These are phyloP conservation scores for Trichomalopsis sarcophagae DNA, from an alignment of 1,140 invertebrate genomes.

Conservation along the genomic window DNA sequence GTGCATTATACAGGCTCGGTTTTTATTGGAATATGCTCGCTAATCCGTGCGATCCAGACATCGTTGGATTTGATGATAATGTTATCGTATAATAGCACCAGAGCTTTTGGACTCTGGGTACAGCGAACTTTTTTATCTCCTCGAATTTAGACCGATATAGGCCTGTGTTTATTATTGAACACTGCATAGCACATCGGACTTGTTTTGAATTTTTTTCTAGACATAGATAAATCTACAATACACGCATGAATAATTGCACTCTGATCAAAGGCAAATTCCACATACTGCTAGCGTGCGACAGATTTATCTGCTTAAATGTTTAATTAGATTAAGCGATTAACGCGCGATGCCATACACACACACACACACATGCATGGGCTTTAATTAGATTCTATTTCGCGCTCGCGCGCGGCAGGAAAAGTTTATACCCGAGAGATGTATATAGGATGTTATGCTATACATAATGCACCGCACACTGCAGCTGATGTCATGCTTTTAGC, in stretches of 20 bases:
- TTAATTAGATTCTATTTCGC: not conserved
- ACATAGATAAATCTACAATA: not conserved
- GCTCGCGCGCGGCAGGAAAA: not conserved
- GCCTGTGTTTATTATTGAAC: too few relatives aligned
- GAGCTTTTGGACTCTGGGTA: too few relatives aligned
- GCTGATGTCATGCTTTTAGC: constrained; percentile 26
- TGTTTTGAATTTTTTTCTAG: too few relatives aligned
- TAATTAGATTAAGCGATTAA: constrained; percentile 15
- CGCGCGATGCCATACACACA: too few relatives aligned
- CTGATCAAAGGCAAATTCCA: too few relatives aligned
- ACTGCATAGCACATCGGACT: too few relatives aligned
- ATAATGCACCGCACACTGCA: not conserved
- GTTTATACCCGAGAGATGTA: not conserved
- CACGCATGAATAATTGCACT: too few relatives aligned
- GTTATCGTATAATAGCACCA: not conserved
- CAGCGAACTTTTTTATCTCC: too few relatives aligned
- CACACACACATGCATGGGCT: too few relatives aligned
- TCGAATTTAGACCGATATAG: too few relatives aligned
- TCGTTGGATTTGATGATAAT: not conserved
- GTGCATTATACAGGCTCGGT: not conserved
- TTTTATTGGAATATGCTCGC: constrained; percentile 7
- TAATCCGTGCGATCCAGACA: not conserved
- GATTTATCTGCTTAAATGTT: constrained; percentile 4
- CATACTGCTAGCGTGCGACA: too few relatives aligned
- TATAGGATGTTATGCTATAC: not conserved